Evolutionary conservation across 2,113 vertebrate species (phyloP).

Genomic region (Periophthalmodon schlosseri): DNA sequence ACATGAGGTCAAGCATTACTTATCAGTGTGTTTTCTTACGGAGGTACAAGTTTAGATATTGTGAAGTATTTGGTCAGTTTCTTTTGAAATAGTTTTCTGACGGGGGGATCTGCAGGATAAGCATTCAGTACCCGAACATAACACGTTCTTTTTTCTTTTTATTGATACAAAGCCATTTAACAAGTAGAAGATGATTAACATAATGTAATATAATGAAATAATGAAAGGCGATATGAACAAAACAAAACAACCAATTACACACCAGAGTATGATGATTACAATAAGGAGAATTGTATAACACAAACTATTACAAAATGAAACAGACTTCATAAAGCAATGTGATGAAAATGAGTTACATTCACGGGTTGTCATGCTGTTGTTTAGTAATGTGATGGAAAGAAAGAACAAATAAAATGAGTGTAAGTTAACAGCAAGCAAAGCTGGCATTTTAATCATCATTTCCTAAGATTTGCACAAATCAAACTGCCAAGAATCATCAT

Average conservation of each 20-base stretch:
- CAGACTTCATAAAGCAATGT: neutral
- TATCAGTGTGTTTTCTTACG: no score
- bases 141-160: constrained; percentile 32
- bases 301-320: constrained; percentile 13
- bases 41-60: no score
- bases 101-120: neutral
- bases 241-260: neutral
- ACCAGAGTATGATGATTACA: neutral
- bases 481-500: neutral
- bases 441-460: neutral
- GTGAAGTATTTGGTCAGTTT: no score
- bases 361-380: neutral
- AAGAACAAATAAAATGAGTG: neutral
- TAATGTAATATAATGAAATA: neutral
- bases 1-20: no score
- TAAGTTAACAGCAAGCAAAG: neutral
- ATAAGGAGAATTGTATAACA: neutral
- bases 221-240: neutral
- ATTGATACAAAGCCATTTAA: constrained; percentile 26
- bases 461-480: neutral
- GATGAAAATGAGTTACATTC: constrained; percentile 7
- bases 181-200: neutral
- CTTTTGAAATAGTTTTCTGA: no score
- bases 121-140: neutral
- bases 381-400: neutral